phyloP scores from a whole-genome alignment of 2,113 vertebrate genomes.

The Heterochromis multidens region DNA sequence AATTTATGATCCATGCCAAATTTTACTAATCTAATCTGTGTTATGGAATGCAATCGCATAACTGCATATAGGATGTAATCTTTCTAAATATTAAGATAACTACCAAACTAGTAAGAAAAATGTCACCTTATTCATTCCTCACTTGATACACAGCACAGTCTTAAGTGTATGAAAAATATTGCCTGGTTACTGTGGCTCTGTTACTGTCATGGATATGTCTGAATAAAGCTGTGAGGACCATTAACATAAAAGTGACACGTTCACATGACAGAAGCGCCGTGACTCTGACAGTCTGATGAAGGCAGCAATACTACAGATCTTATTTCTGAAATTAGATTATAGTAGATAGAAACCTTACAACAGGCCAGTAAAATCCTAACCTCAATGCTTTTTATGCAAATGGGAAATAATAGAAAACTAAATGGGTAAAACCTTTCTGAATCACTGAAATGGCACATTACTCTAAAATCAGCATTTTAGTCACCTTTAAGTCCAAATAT shows the following conservation, averaged over 20 bases:
- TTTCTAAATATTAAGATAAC: not conserved
- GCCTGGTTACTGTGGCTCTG: not conserved
- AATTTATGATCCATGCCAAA: no score
- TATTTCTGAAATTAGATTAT: not conserved
- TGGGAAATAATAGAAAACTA: not conserved
- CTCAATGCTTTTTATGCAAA: not conserved
- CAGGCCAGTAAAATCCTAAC: not conserved
- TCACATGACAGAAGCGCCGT: not conserved
- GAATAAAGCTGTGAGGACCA: not conserved
- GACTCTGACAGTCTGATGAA: not conserved
- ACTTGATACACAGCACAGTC: no score
- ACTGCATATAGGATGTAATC: not conserved
- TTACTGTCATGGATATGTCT: not conserved
- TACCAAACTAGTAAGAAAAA: not conserved
- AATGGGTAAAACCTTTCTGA: not conserved
- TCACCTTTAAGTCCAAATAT: not conserved
- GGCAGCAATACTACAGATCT: not conserved
- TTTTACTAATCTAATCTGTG: no score
- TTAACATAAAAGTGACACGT: not conserved
- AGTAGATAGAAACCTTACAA: not conserved
- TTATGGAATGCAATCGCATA: no score
- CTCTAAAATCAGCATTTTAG: not conserved
- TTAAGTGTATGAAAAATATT: not conserved
- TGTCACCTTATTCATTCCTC: not conserved
- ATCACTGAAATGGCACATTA: not conserved